These are phyloP conservation scores for Drosophila insularis DNA, from an alignment of 1,140 invertebrate genomes.

Conservation along the genomic window DNA sequence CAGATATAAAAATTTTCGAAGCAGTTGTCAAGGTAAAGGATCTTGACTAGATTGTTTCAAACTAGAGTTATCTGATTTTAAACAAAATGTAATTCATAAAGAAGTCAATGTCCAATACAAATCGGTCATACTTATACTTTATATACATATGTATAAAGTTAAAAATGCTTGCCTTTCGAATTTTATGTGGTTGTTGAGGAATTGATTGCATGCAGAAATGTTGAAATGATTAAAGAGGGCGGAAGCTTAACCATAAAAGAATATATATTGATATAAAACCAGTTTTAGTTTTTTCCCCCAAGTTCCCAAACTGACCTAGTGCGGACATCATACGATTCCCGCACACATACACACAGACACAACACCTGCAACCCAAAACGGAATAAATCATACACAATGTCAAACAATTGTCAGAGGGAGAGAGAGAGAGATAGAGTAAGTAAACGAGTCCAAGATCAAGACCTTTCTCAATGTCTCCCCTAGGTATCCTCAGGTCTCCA, in stretches of 20 bases:
- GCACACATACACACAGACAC: slow-evolving; percentile 6
- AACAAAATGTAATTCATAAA: too few species aligned
- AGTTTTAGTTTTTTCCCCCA: slow-evolving; percentile 12
- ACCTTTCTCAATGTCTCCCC: slow-evolving; percentile 55
- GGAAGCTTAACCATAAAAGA: background rate
- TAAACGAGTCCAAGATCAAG: slow-evolving; percentile 31
- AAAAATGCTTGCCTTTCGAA: too few species aligned
- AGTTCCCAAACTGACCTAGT: slow-evolving; percentile 12
- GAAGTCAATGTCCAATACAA: too few species aligned
- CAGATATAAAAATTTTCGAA: too few species aligned
- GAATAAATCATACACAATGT: slow-evolving; percentile 59
- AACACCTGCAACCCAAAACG: slow-evolving; percentile 4
- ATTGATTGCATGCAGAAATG: background rate
- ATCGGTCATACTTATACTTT: background rate
- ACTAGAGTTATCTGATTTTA: too few species aligned
- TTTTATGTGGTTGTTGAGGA: too few species aligned
- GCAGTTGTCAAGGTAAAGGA: too few species aligned
- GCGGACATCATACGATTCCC: slow-evolving; percentile 41
- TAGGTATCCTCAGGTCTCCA: too few species aligned
- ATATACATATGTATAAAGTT: background rate
- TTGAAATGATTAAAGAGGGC: background rate
- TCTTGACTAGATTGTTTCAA: too few species aligned
- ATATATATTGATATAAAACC: slow-evolving; percentile 37
- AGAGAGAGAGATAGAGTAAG: background rate
- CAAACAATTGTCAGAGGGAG: slow-evolving; percentile 26